Conservation (phyloP, 2,888 invertebrate genomes). For the Torymus aiolomorphi region DNA sequence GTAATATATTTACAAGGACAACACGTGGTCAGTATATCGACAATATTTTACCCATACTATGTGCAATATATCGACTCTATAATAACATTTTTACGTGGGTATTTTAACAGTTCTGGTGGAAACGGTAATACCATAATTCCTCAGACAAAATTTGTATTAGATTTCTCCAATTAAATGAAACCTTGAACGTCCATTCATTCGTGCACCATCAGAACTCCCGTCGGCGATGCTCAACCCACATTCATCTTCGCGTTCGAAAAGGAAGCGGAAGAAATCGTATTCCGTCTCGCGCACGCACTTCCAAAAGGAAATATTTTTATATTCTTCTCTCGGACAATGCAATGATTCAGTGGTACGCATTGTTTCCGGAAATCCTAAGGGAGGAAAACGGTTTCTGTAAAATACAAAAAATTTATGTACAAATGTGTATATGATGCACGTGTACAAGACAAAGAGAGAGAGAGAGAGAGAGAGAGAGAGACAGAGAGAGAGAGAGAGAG, state of each 20-base stretch:
- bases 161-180: conserved; percentile 44
- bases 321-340: conserved; percentile 19
- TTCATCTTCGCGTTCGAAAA: too few relatives aligned
- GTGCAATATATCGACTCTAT: too few relatives aligned
- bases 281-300: background rate
- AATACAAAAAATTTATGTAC: background rate
- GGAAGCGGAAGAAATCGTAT: too few relatives aligned
- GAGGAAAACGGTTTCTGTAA: too few relatives aligned
- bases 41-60: too few relatives aligned
- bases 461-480: background rate
- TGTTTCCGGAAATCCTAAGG: background rate
- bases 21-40: too few relatives aligned
- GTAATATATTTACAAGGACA: too few relatives aligned
- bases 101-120: too few relatives aligned
- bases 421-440: background rate
- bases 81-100: too few relatives aligned
- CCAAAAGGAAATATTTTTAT: background rate
- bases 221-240: too few relatives aligned
- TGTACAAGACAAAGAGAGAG: too few relatives aligned
- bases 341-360: background rate
- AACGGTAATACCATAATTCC: too few relatives aligned
- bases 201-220: background rate
- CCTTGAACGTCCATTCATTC: background rate
- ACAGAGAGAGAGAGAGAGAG: background rate
- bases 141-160: conserved; percentile 11